Evolutionary conservation across 2,113 vertebrate species (phyloP).

Genomic region (Cervus canadensis): DNA sequence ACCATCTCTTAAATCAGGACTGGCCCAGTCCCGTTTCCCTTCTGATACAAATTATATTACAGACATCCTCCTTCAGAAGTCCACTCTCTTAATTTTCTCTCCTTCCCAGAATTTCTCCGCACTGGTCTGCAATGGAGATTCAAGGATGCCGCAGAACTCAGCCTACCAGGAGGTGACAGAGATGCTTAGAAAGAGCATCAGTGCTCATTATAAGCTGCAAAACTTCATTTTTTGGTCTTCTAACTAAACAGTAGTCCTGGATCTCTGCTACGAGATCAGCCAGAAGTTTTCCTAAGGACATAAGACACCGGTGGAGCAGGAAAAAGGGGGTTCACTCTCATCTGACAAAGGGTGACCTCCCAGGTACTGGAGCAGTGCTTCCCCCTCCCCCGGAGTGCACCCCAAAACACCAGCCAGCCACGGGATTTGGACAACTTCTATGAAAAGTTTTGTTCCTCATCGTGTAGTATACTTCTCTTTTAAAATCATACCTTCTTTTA

Average conservation of each 20-base stretch:
- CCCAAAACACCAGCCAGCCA: not conserved
- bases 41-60: not conserved
- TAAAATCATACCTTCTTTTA: not conserved
- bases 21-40: not conserved
- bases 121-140: not conserved
- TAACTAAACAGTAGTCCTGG: not conserved
- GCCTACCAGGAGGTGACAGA: not conserved
- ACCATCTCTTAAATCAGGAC: not conserved
- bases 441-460: not conserved
- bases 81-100: not conserved
- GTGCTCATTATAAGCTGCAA: not conserved
- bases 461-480: not conserved
- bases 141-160: not conserved
- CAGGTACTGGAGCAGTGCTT: not conserved
- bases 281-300: not conserved
- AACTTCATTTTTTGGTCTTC: not conserved
- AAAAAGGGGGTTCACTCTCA: not conserved
- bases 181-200: not conserved
- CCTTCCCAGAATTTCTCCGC: not conserved
- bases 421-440: not conserved
- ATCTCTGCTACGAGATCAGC: not conserved
- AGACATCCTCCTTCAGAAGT: not conserved
- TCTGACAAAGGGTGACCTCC: not conserved
- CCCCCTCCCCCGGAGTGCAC: accelerated
- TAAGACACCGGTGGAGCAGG: not conserved